Evolutionary conservation across 2,113 vertebrate species (phyloP), one percentile per base, ranked within the genome.

Genomic region (Sapayoa aenigma): DNA sequence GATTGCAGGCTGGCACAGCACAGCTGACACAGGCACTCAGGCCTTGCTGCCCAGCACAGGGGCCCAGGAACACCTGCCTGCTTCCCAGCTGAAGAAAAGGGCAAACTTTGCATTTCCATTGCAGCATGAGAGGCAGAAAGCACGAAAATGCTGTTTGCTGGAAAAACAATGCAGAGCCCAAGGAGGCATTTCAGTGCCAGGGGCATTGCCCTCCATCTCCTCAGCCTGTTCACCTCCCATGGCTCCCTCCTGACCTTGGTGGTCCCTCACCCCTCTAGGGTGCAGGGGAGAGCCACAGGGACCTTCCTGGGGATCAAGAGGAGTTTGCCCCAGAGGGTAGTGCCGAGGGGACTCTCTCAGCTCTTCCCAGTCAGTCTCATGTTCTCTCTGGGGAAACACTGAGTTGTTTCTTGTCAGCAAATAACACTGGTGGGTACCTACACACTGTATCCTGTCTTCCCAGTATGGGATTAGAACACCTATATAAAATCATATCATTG

Each of bases 401-500:
- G 35, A 25, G 46, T 21, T 19, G 5, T 6, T 67, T n/a, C n/a
- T 35, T 25, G 17, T 5, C 28, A 44, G 42, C 42, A 8, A 15
- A 17, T 0, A 58, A 14, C 24, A 4, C 11, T 19, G 13, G 23
- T 4, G 20, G 16, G 21, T 25, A 25, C 5, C 18, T 17, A 14
- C 33, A 3, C 0, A 7, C 28, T 11, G 3, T 3, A 10, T 11
- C 22, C 30, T 7, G 16, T 6, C 18, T 4, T 41, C 30, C 23
- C 41, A 3, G 27, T 0, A 9, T 2, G 4, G 22, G 20, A 23
- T 31, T 17, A 31, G 27, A 42, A 37, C 8, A 16, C 39, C 20
- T 4, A 1, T 1, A 12, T 1, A 30, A 35, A 16, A 46, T 22
- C 35, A 6, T 20, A 12, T 1, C 3, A 2, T 19, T 35, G 2